Conservation (phyloP, 2,888 invertebrate genomes). For the Agonopterix heracliana region DNA sequence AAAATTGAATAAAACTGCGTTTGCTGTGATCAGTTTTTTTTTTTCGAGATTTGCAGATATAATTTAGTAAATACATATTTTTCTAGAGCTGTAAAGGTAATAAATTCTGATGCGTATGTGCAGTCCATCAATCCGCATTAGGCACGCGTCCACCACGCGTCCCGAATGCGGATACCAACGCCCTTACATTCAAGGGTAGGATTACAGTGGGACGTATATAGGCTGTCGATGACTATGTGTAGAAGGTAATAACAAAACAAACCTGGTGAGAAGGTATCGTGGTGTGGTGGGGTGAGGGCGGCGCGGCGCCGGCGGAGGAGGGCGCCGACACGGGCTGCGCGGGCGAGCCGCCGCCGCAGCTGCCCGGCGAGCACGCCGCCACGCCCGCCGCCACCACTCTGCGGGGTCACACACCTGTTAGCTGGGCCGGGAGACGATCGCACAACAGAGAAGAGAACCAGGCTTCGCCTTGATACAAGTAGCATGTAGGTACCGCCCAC, state of each 20-base stretch:
- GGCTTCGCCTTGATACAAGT: neutral
- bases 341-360: constrained; percentile 68
- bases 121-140: too few species aligned
- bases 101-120: too few species aligned
- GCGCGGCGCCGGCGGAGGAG: constrained; percentile 58
- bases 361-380: constrained; percentile 58
- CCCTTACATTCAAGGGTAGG: too few species aligned
- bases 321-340: constrained; percentile 58
- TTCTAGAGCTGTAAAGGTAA: too few species aligned
- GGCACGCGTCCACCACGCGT: too few species aligned
- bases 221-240: too few species aligned
- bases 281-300: constrained; percentile 44
- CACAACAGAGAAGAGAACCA: neutral
- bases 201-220: too few species aligned
- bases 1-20: too few species aligned
- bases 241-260: neutral
- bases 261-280: constrained; percentile 42
- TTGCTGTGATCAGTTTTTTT: too few species aligned
- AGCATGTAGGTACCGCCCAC: neutral
- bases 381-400: constrained; percentile 23
- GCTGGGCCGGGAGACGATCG: neutral
- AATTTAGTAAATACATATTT: too few species aligned
- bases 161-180: too few species aligned
- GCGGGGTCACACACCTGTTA: constrained; percentile 3
- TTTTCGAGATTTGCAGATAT: too few species aligned